phyloP scores from a whole-genome alignment of 2,113 vertebrate genomes.

The Tamias sibiricus region DNA sequence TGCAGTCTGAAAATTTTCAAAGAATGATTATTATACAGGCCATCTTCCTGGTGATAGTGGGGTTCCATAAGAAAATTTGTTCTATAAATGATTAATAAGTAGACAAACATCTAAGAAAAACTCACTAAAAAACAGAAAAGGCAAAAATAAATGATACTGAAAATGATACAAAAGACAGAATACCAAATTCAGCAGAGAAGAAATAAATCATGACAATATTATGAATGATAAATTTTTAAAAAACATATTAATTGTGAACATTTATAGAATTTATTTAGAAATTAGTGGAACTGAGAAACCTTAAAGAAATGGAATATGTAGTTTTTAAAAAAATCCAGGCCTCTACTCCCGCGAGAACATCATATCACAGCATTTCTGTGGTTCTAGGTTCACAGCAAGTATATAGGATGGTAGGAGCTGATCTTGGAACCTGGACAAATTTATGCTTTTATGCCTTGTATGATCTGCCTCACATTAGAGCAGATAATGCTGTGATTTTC shows the following conservation, averaged over 20 bases:
- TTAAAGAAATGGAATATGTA: neutral
- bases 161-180: neutral
- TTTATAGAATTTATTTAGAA: neutral
- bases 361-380: neutral
- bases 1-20: neutral
- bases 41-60: neutral
- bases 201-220: neutral
- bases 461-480: neutral
- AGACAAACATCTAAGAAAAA: neutral
- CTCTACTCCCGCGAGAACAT: neutral
- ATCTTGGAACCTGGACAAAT: neutral
- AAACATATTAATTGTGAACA: neutral
- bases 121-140: neutral
- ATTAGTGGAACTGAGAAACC: neutral
- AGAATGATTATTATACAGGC: neutral
- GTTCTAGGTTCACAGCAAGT: neutral
- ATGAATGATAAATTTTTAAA: neutral
- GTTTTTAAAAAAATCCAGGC: neutral
- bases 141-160: neutral
- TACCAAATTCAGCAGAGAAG: neutral
- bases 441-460: neutral
- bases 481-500: neutral
- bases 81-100: neutral
- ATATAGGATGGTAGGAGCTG: neutral
- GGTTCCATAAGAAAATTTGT: neutral